A percentile compares a stretch with the other conserved stretches of the same genome.
Evolutionary conservation across 2,888 invertebrate species (phyloP).

Genomic region (Mamestra brassicae): DNA sequence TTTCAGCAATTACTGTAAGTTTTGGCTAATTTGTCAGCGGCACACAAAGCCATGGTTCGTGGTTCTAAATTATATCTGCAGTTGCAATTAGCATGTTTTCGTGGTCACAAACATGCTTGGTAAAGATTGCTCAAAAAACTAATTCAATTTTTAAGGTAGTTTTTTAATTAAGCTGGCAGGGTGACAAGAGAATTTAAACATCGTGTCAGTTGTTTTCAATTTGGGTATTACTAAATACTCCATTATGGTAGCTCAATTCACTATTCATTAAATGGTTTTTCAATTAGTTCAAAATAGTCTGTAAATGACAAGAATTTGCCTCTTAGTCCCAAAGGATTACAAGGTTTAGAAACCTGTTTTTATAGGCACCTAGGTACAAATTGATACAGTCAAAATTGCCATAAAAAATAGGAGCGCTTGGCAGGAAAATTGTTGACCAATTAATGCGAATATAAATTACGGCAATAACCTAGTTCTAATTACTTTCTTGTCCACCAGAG

Average conservation of each 20-base stretch:
- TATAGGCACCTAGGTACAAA: neutral
- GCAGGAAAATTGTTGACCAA: neutral
- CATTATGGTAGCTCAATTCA: neutral
- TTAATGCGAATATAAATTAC: constrained; percentile 13
- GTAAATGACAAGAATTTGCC: neutral
- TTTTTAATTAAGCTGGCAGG: constrained; percentile 39
- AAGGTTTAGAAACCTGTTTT: neutral
- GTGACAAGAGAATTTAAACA: constrained; percentile 8
- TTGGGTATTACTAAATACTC: neutral
- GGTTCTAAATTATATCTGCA: constrained; percentile 39
- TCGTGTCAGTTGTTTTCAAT: neutral
- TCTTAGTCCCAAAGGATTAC: neutral
- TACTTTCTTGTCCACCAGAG: neutral
- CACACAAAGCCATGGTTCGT: constrained; percentile 44
- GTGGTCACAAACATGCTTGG: constrained; percentile 22
- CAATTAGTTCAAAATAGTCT: neutral
- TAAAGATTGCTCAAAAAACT: constrained; percentile 30
- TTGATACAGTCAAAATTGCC: neutral
- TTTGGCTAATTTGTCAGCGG: constrained; percentile 56
- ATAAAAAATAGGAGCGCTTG: neutral
- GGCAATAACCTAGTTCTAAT: constrained; percentile 15
- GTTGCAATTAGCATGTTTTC: constrained; percentile 42
- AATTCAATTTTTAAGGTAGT: constrained; percentile 29
- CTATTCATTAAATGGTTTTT: neutral
- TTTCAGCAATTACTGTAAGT: constrained; percentile 43